phyloP scores from a whole-genome alignment of 64 coral and sea anemone genomes.

The Actinia tenebrosa region DNA sequence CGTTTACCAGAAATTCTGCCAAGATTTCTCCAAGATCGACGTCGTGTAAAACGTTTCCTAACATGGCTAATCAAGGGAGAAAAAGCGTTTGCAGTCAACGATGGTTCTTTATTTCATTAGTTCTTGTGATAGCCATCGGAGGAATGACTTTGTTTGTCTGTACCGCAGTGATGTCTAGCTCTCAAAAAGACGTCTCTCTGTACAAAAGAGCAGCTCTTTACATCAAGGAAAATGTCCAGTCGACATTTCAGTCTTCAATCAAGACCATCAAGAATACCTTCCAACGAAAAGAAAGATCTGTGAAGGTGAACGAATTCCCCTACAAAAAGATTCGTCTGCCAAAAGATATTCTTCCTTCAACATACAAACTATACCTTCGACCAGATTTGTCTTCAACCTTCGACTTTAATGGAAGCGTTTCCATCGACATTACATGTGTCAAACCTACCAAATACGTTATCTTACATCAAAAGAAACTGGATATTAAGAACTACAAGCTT shows the following conservation, averaged over 20 bases:
- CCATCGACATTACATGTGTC: slow-evolving; percentile 51
- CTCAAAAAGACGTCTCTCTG: slow-evolving; percentile 44
- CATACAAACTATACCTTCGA: slow-evolving; percentile 66
- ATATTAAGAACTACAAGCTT: slow-evolving; percentile 57
- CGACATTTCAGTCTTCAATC: not conserved
- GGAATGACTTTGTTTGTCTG: slow-evolving; percentile 47
- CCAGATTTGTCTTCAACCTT: slow-evolving; percentile 65
- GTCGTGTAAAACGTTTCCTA: not conserved
- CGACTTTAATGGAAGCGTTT: slow-evolving; percentile 52
- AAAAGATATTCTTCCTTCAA: slow-evolving; percentile 61
- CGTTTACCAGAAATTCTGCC: not conserved
- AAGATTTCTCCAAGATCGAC: not conserved
- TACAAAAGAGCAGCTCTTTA: slow-evolving; percentile 51
- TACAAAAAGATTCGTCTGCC: slow-evolving; percentile 69
- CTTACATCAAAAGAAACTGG: slow-evolving; percentile 61
- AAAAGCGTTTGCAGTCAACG: slow-evolving; percentile 32
- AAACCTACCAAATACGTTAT: slow-evolving; percentile 58
- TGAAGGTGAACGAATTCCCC: slow-evolving; percentile 43
- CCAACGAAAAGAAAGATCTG: not conserved
- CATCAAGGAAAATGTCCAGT: slow-evolving; percentile 30
- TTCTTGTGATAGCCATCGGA: slow-evolving; percentile 53
- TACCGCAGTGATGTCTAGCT: slow-evolving; percentile 43
- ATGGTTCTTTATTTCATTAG: slow-evolving; percentile 39
- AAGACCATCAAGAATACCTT: not conserved
- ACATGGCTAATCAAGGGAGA: not conserved